Percentiles rank a stretch among this genome's conserved stretches.
These are phyloP conservation scores for Poecilia picta DNA, from an alignment of 2,797 vertebrate species.

Conservation along the genomic window DNA sequence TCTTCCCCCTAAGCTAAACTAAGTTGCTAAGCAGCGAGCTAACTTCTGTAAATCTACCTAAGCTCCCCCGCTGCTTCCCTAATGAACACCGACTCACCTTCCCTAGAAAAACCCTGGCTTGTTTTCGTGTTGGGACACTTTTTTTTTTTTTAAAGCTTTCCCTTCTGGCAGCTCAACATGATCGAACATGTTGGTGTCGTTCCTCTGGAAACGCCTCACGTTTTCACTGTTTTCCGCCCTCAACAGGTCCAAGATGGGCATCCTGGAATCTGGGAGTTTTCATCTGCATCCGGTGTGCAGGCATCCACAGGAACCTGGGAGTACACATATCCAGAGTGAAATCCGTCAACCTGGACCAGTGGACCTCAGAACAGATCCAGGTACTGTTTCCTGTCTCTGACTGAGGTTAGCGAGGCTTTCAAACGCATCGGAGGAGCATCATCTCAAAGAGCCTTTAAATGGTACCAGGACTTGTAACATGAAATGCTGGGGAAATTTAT, in stretches of 20 bases:
- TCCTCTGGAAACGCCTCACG: neutral
- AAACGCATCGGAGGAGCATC: neutral
- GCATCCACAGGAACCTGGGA: conserved; percentile 97
- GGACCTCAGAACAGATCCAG: conserved; percentile 99
- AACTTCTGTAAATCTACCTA: conserved; percentile 60
- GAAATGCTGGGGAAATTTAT: neutral
- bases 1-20: conserved; percentile 63
- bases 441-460: neutral
- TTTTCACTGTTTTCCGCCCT: conserved; percentile 55
- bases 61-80: conserved; percentile 16
- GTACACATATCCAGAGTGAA: conserved; percentile 99
- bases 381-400: conserved; percentile 65
- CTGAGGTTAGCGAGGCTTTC: neutral
- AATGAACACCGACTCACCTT: neutral
- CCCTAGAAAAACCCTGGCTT: neutral
- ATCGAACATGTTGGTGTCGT: neutral
- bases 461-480: neutral
- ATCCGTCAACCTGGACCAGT: conserved; percentile 98
- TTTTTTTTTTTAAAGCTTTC: neutral
- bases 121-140: neutral
- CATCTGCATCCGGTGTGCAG: conserved; percentile 97
- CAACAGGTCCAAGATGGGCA: conserved; percentile 95
- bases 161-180: neutral
- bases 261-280: conserved; percentile 99
- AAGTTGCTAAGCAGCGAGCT: conserved; percentile 70